phyloP scores from a whole-genome alignment of 2,888 invertebrate species.

The Apamea anceps region DNA sequence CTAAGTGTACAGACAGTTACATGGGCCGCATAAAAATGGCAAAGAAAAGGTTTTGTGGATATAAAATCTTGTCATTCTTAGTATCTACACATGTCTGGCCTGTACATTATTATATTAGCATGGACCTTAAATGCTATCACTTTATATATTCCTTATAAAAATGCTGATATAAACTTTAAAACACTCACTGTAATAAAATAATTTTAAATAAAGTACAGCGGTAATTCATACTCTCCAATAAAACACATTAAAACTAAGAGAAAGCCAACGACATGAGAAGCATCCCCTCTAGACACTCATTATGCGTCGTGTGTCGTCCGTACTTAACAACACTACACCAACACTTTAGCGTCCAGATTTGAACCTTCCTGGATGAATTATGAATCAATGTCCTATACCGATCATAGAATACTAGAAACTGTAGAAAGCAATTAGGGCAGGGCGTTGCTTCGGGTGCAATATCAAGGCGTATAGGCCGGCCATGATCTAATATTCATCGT shows the following conservation, averaged over 20 bases:
- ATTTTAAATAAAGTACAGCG: neutral
- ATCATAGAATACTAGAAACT: constrained; percentile 45
- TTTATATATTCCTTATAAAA: neutral
- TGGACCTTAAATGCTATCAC: too few relatives aligned
- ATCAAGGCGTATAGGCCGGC: constrained; percentile 80
- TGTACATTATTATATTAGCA: too few relatives aligned
- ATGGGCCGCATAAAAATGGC: neutral
- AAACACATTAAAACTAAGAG: constrained; percentile 44
- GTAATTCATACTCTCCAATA: constrained; percentile 20
- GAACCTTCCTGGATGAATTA: constrained; percentile 45
- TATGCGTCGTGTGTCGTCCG: constrained; percentile 74
- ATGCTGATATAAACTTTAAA: neutral
- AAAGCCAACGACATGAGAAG: constrained; percentile 42
- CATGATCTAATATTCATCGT: constrained; percentile 89
- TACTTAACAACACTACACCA: constrained; percentile 70
- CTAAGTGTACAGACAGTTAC: neutral
- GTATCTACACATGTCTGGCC: neutral
- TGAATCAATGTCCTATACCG: constrained; percentile 38
- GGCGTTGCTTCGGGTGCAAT: constrained; percentile 74
- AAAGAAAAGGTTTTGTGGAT: neutral
- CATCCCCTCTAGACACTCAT: constrained; percentile 65
- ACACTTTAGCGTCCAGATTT: constrained; percentile 69
- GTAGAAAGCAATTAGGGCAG: constrained; percentile 78
- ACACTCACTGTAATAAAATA: neutral
- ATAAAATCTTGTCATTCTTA: neutral